Base-by-base conservation (phyloP, 2,888 invertebrate genomes). In the Zelleria hepariella region DNA sequence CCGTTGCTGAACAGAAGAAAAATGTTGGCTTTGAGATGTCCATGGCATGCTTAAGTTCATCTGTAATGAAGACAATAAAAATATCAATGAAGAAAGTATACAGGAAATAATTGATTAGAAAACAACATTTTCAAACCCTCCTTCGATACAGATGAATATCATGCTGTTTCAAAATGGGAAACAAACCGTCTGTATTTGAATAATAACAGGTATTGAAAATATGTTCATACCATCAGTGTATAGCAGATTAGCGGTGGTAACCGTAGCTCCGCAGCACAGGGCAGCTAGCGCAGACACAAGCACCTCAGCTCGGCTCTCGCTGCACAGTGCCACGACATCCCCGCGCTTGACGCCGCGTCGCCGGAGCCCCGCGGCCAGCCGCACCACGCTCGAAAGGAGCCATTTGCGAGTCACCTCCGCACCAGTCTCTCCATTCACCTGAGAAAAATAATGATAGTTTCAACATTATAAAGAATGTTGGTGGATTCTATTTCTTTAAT, bases 1-100 rank as follows among this genome's bases (percentile, higher is more conserved):
- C 83, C 2, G 74, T 65, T 62, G 83, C 80, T 0, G 94, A 93
- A 32, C 90, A 89, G 66, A 94, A 90, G 61, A 94, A 79, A n/a
- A 91, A 67, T 67, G 89, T 91, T 54, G 94, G 94, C 66, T 90
- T 90, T 0, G 93, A 92, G 63, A 94, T 88, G 62, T 86, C 91
- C 15, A 93, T 70, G 0, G 91, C 91, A 74, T 94, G 94, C 62
- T 86, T 72, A 5, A 93, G 71, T 81, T 94, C 94, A 65, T 86
- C 92, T 92, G 73, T 47, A 82, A 72, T 58, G 56, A 2, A n/a
- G 32, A 58, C 23, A 59, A 58, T n/a, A 92, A 72, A 42, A 82
- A 71, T 59, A 5, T n/a, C n/a, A n/a, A n/a, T n/a, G n/a, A n/a
- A n/a, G n/a, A n/a, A n/a, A n/a, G n/a, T n/a, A n/a, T n/a, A n/a